Evolutionary conservation across 2,888 invertebrate species (phyloP), one percentile per base, ranked within the genome.

Genomic region (Cabera pusaria): DNA sequence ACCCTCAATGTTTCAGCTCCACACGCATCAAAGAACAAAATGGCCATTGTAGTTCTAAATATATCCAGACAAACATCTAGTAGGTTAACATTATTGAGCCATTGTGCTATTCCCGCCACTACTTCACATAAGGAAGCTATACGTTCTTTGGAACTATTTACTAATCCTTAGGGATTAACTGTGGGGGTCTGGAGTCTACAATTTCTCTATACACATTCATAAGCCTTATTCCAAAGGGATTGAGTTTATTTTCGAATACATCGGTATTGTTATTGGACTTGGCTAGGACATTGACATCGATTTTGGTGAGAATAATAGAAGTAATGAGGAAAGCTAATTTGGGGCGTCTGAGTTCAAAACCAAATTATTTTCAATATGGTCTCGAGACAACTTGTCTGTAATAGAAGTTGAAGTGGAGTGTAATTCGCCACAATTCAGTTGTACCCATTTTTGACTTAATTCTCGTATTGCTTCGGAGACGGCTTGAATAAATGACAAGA

Each of bases 131-230:
- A 42, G 48, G 53, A 50, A 53, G 33, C 46, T 18, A 44, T 53
- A 48, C 10, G 34, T 34, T 28, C 40, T 34, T 45, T 24, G 40
- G 41, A 46, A 45, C 40, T 37, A 32, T 44, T 40, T 29, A 35
- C 51, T 70, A 67, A 72, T 76, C 76, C 60, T 46, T 51, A 51
- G 49, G 55, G 73, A 76, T 74, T 69, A 69, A 9, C 28, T 23
- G 53, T 35, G 50, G 50, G 51, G 53, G 53, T 53, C 52, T 44
- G 9, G 7, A 28, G 33, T 44, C 31, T 39, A 34, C 44, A 23
- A 46, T 32, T 48, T 46, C 43, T 41, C 9, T 43, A 40, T 55
- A 40, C 52, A 45, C 42, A 35, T 29, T 18, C 14, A 3, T 20
- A 19, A 9, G 3, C 3, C 21, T 26, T 48, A 23, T 32, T 28